Evolutionary conservation across 2,113 vertebrate species (phyloP).

Genomic region (Aldabrachelys gigantea): DNA sequence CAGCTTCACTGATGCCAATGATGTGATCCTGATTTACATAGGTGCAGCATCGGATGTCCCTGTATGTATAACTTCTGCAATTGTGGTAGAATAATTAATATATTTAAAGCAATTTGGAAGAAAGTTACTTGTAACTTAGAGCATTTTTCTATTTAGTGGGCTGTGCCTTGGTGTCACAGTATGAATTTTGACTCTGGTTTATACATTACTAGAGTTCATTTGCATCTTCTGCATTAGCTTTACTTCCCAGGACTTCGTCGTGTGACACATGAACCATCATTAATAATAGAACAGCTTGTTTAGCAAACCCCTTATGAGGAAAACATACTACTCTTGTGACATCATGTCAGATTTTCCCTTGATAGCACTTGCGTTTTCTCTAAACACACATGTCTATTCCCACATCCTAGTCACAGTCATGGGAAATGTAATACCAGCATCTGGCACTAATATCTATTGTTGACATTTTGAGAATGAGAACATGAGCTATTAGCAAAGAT

Average conservation of each 20-base stretch:
- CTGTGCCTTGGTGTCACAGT: fast-evolving
- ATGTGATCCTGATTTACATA: fast-evolving
- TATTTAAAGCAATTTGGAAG: background rate
- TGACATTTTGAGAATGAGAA: conserved; percentile 85
- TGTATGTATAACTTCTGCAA: background rate
- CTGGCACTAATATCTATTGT: conserved; percentile 86
- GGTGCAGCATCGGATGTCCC: fast-evolving
- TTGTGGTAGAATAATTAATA: background rate
- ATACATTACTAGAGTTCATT: background rate
- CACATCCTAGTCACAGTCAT: conserved; percentile 40
- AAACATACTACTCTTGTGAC: conserved; percentile 35
- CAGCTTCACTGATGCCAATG: background rate
- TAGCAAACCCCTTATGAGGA: conserved; percentile 54
- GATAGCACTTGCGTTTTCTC: conserved; percentile 54
- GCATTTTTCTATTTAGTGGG: background rate
- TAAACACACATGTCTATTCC: conserved; percentile 31
- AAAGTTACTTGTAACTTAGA: background rate
- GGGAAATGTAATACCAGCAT: conserved; percentile 77
- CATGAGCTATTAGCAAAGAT: conserved; percentile 84
- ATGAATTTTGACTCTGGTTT: background rate
- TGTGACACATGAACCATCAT: background rate
- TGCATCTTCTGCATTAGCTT: background rate
- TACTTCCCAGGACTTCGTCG: background rate
- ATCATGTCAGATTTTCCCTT: background rate
- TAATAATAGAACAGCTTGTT: background rate